A percentile compares a stretch with the other conserved stretches of the same genome.
Conservation (phyloP, 2,888 invertebrate species). For the Liposcelis brunnea region DNA sequence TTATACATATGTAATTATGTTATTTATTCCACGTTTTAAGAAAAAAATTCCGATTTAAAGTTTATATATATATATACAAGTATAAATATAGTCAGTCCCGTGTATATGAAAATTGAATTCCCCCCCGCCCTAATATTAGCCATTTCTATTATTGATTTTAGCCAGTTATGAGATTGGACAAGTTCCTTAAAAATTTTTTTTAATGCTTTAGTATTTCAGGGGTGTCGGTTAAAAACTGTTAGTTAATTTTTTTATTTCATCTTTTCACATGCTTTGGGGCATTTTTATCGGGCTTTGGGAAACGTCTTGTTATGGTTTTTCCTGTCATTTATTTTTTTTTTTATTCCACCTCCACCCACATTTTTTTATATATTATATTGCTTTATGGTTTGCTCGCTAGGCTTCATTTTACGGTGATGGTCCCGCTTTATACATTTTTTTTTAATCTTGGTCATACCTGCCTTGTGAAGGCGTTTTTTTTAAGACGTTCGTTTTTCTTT, state of each 20-base stretch:
- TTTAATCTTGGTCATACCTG: constrained; percentile 7
- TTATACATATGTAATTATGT: constrained; percentile 5
- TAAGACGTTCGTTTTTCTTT: too few species aligned
- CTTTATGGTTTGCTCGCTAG: too few species aligned
- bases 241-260: too few species aligned
- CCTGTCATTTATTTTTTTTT: constrained; percentile 8
- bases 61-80: constrained; percentile 9
- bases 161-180: not conserved
- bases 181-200: constrained; percentile 5
- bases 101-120: not conserved
- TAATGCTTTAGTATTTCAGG: not conserved
- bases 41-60: constrained; percentile 9
- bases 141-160: constrained; percentile 7
- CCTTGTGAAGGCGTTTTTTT: too few species aligned
- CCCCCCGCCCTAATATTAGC: constrained; percentile 9
- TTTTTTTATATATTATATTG: constrained; percentile 12
- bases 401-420: too few species aligned
- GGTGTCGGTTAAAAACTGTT: not conserved
- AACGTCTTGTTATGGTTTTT: constrained; percentile 1
- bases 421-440: constrained; percentile 14
- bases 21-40: not conserved
- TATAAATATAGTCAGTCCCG: not conserved
- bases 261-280: too few species aligned
- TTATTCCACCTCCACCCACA: constrained; percentile 13
- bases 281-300: not conserved